phyloP scores from a whole-genome alignment of 2,113 vertebrate genomes.

The Stigmatopora nigra region DNA sequence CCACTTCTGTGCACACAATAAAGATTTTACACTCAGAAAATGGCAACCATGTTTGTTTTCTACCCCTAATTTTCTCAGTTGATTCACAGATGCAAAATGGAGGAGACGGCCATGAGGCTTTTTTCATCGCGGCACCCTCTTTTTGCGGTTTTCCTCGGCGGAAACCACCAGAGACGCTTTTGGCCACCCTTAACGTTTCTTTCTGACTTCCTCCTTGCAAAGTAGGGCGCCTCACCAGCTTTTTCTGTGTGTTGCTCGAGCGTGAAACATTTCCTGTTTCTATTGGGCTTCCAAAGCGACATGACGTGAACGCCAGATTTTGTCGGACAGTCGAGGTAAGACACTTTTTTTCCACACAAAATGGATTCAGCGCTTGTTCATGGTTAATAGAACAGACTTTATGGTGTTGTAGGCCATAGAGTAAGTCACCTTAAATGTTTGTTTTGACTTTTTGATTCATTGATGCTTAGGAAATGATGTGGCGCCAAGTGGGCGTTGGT shows the following conservation, averaged over 20 bases:
- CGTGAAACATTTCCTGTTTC: conserved; percentile 4
- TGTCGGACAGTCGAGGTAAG: not conserved
- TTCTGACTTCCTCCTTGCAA: not conserved
- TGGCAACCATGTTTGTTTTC: not conserved
- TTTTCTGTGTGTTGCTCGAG: not conserved
- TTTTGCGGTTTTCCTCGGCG: not conserved
- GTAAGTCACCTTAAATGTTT: too few species aligned
- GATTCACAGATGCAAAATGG: too few species aligned
- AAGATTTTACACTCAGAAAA: conserved; percentile 66
- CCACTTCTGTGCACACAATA: conserved; percentile 74
- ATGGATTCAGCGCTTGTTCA: too few species aligned
- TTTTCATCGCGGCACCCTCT: too few species aligned
- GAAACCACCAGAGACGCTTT: not conserved
- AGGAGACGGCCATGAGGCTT: too few species aligned
- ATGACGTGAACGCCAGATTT: not conserved
- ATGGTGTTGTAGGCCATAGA: too few species aligned
- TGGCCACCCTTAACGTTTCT: not conserved
- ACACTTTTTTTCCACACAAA: too few species aligned
- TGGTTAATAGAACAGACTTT: too few species aligned
- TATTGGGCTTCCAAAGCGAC: not conserved
- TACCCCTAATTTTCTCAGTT: too few species aligned
- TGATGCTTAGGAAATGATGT: too few species aligned
- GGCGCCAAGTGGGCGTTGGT: too few species aligned
- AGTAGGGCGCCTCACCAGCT: not conserved
- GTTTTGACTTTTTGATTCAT: too few species aligned